Evolutionary conservation across 2,113 vertebrate genomes (phyloP).

Genomic region (Gymnocephalus cernua): DNA sequence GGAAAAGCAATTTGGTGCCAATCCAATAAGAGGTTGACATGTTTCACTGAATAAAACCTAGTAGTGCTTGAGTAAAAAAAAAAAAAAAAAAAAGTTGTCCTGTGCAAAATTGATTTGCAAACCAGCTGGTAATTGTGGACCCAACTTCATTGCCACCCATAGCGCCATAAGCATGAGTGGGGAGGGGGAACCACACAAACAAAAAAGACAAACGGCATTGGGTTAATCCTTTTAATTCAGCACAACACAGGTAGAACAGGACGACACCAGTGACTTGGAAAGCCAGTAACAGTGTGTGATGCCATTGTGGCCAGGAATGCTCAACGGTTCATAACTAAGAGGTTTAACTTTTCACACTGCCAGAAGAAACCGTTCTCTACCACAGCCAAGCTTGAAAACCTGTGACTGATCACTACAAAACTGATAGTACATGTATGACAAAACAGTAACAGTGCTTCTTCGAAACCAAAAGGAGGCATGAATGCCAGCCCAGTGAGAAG

Average conservation of each 20-base stretch:
- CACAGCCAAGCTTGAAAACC: background rate
- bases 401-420: conserved; percentile 15
- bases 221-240: conserved; percentile 57
- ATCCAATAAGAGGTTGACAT: background rate
- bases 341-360: background rate
- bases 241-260: conserved; percentile 54
- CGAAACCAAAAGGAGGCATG: background rate
- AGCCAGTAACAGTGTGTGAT: conserved; percentile 15
- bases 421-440: background rate
- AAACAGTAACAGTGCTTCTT: conserved; percentile 30
- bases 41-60: background rate
- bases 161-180: background rate
- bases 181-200: fast-evolving
- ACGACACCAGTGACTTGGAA: conserved; percentile 30
- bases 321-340: background rate
- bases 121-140: background rate
- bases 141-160: too few species aligned
- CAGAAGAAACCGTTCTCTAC: background rate
- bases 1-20: background rate
- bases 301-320: background rate
- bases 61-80: too few species aligned
- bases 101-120: background rate
- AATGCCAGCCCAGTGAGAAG: background rate
- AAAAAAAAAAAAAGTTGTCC: too few species aligned
- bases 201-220: background rate